Evolutionary conservation across 2,888 invertebrate genomes (phyloP).

Genomic region (Athetis lepigone): DNA sequence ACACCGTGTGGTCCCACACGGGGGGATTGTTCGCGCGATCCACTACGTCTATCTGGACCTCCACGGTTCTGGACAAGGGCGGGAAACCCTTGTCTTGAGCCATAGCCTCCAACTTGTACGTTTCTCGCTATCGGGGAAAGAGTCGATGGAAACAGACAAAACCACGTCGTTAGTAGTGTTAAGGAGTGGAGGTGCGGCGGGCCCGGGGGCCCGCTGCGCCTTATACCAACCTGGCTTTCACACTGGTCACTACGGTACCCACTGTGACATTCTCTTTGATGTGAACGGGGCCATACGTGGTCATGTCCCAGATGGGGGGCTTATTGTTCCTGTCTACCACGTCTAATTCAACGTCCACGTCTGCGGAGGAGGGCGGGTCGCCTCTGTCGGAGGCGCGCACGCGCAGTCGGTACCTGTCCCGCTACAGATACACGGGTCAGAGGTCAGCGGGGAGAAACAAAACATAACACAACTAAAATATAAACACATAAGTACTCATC

Average conservation of each 20-base stretch:
- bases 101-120: constrained; percentile 99
- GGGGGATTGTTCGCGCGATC: constrained; percentile 99
- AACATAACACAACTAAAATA: constrained; percentile 91
- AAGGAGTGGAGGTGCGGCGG: constrained; percentile 88
- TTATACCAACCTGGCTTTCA: constrained; percentile 99
- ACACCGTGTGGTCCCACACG: constrained; percentile 98
- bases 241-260: constrained; percentile 99
- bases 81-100: constrained; percentile 99
- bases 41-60: constrained; percentile 99
- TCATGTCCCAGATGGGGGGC: constrained; percentile 98
- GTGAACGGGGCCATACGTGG: constrained; percentile 99
- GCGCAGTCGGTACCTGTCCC: constrained; percentile 98
- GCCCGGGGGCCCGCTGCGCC: constrained; percentile 88
- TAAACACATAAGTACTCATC: constrained; percentile 88
- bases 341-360: constrained; percentile 99
- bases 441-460: constrained; percentile 93
- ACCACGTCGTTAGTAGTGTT: constrained; percentile 93
- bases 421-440: constrained; percentile 95
- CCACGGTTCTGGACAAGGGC: constrained; percentile 98
- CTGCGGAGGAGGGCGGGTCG: constrained; percentile 97
- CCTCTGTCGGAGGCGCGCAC: constrained; percentile 99
- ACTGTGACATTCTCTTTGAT: constrained; percentile 99
- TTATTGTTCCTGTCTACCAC: constrained; percentile 99
- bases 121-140: constrained; percentile 96
- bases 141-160: constrained; percentile 92